Conservation (phyloP, 1,140 invertebrate genomes). For the Paracyclopina nana region DNA sequence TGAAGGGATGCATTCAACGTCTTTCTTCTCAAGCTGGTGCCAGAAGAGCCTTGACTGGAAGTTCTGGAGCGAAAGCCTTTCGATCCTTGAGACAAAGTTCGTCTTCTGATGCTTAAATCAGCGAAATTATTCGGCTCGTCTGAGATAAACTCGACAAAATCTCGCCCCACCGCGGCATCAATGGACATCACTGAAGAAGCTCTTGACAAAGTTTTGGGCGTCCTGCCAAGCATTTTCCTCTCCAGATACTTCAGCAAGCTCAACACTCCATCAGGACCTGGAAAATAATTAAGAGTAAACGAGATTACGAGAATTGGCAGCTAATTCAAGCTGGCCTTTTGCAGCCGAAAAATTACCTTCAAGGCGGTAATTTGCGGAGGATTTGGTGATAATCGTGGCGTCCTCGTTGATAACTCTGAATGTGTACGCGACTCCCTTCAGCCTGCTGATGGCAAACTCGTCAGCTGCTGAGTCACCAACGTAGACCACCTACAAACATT, state of each 20-base stretch:
- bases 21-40: too few species aligned
- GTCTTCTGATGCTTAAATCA: too few species aligned
- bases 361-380: conserved; percentile 7
- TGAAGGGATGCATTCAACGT: too few species aligned
- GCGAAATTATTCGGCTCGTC: too few species aligned
- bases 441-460: conserved; percentile 71
- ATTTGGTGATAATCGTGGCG: conserved; percentile 8
- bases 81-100: too few species aligned
- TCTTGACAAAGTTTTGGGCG: background rate
- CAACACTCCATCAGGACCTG: conserved; percentile 10
- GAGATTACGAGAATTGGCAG: background rate
- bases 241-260: conserved; percentile 6
- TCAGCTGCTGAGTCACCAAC: conserved; percentile 72
- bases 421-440: conserved; percentile 53
- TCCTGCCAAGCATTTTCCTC: conserved; percentile 1
- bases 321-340: background rate
- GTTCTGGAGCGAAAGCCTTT: too few species aligned
- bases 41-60: too few species aligned
- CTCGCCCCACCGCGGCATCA: too few species aligned
- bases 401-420: conserved; percentile 46
- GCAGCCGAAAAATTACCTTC: background rate
- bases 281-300: background rate
- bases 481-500: conserved; percentile 52
- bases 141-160: too few species aligned
- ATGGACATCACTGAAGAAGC: conserved; percentile 1